A percentile compares a stretch with the other conserved stretches of the same genome.
These are phyloP conservation scores for Erebia palarica DNA, from an alignment of 2,888 invertebrate genomes.

Conservation along the genomic window DNA sequence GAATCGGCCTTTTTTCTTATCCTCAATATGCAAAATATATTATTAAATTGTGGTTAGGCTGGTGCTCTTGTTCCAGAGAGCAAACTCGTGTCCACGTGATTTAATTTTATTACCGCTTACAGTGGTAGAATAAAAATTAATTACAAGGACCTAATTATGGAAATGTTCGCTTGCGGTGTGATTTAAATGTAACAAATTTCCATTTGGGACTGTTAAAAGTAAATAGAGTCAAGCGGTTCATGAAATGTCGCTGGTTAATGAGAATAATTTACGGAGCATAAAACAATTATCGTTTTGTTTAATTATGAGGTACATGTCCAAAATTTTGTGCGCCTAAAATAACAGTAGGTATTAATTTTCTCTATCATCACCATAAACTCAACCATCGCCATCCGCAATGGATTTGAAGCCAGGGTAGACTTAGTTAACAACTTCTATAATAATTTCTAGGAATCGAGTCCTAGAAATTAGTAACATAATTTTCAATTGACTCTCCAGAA, in stretches of 20 bases:
- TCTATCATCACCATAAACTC: no score
- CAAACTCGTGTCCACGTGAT: conserved; percentile 40
- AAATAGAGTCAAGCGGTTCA: conserved; percentile 17
- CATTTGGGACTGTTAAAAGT: conserved; percentile 18
- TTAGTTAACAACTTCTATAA: no score
- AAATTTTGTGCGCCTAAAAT: background rate
- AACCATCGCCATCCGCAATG: no score
- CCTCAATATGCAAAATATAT: background rate
- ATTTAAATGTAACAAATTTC: conserved; percentile 28
- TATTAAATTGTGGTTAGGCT: background rate
- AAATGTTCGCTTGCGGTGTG: conserved; percentile 25
- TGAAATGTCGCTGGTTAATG: conserved; percentile 12
- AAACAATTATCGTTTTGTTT: conserved; percentile 6
- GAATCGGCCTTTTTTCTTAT: background rate
- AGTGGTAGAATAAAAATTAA: conserved; percentile 32
- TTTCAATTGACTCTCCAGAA: no score
- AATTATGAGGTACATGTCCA: background rate
- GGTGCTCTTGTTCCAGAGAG: conserved; percentile 29
- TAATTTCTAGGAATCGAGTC: no score
- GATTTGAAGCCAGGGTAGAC: no score
- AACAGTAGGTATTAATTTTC: background rate
- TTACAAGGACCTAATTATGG: conserved; percentile 17
- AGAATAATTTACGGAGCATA: conserved; percentile 16
- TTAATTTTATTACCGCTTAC: conserved; percentile 41
- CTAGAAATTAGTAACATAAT: no score